These are phyloP conservation scores for Epinotia ramella DNA, from an alignment of 2,888 invertebrate species.

Conservation along the genomic window DNA sequence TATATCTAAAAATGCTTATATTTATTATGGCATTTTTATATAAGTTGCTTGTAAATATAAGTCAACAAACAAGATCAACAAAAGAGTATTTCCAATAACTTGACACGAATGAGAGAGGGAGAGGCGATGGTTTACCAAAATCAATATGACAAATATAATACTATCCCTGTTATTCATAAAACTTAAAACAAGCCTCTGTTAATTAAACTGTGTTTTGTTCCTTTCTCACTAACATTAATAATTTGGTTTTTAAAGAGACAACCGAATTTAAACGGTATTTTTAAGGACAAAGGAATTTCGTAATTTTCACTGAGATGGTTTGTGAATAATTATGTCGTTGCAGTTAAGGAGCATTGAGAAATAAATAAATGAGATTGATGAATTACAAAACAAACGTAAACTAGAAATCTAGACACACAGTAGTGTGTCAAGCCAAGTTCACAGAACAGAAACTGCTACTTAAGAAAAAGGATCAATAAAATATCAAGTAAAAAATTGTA, in stretches of 20 bases:
- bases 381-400: background rate
- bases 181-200: no score
- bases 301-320: no score
- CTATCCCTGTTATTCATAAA: no score
- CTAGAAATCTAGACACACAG: background rate
- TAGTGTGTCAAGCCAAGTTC: background rate
- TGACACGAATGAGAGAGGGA: slow-evolving; percentile 8
- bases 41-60: slow-evolving; percentile 56
- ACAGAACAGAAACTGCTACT: background rate
- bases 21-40: slow-evolving; percentile 80
- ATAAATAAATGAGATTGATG: no score
- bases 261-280: no score
- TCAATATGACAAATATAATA: no score
- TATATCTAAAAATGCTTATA: slow-evolving; percentile 74
- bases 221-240: no score
- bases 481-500: background rate
- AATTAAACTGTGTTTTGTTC: no score
- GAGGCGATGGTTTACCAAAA: background rate
- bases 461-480: no score
- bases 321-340: no score
- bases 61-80: slow-evolving; percentile 54
- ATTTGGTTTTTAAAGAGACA: no score
- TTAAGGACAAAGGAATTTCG: no score
- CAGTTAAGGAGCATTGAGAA: background rate
- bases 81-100: slow-evolving; percentile 30